Conservation (phyloP, 2,797 vertebrate species). For the Podargus strigoides region DNA sequence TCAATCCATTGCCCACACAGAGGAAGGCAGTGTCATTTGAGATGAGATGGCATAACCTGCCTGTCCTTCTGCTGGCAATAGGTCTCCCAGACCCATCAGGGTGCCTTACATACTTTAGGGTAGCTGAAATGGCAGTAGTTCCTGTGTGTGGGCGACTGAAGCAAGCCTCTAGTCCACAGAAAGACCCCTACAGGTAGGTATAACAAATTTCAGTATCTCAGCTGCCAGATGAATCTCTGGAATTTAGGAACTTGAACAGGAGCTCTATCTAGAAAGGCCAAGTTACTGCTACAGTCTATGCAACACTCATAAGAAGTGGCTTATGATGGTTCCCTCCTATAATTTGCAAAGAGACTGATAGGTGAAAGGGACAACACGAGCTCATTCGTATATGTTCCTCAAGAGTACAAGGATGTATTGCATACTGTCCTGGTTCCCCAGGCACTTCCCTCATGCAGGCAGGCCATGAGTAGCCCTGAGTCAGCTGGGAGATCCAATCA, state of each 20-base stretch:
- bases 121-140: background rate
- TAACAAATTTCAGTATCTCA: background rate
- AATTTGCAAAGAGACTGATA: background rate
- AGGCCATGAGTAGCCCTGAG: too few species aligned
- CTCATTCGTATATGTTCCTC: background rate
- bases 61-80: background rate
- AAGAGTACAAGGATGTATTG: background rate
- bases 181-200: background rate
- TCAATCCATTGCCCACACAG: background rate
- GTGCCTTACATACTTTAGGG: background rate
- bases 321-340: background rate
- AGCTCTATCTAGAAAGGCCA: background rate
- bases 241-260: background rate
- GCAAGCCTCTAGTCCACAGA: background rate
- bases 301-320: background rate
- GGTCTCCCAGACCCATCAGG: background rate
- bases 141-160: background rate
- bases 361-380: background rate
- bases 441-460: too few species aligned
- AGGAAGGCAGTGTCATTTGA: background rate
- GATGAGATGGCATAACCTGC: background rate
- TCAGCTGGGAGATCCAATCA: too few species aligned
- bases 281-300: background rate
- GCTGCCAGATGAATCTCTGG: background rate
- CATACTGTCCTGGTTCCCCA: too few species aligned